Conservation (phyloP, 2,888 invertebrate genomes). For the Saturnia japonica region DNA sequence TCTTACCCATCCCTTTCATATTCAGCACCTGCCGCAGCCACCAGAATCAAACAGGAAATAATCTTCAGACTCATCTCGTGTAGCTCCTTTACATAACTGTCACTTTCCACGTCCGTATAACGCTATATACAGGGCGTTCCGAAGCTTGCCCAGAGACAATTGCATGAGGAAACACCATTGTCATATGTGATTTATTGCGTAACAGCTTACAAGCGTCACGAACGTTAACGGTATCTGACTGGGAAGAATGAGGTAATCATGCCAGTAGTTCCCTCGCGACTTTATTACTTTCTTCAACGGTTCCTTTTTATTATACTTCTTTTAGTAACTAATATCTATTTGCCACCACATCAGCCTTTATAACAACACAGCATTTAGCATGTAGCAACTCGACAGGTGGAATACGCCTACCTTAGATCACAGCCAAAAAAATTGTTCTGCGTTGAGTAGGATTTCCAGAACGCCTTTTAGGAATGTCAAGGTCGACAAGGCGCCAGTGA, state of each 20-base stretch:
- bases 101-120: conserved; percentile 53
- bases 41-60: conserved; percentile 37
- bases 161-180: conserved; percentile 74
- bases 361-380: too few species aligned
- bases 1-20: conserved; percentile 71
- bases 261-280: not conserved
- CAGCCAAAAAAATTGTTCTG: too few species aligned
- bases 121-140: conserved; percentile 75
- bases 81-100: conserved; percentile 51
- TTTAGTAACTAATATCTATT: not conserved
- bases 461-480: too few species aligned
- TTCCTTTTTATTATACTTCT: not conserved
- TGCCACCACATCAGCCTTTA: not conserved
- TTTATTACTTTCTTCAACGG: not conserved
- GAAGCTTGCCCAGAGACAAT: conserved; percentile 66
- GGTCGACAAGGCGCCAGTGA: too few species aligned
- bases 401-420: too few species aligned
- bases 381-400: too few species aligned
- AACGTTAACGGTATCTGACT: conserved; percentile 54
- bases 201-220: conserved; percentile 50
- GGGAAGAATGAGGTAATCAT: conserved; percentile 46
- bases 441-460: too few species aligned
- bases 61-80: conserved; percentile 57
- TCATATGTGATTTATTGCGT: conserved; percentile 52
- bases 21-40: conserved; percentile 47